phyloP scores from a whole-genome alignment of 2,888 invertebrate genomes.

The Miltochrista miniata region DNA sequence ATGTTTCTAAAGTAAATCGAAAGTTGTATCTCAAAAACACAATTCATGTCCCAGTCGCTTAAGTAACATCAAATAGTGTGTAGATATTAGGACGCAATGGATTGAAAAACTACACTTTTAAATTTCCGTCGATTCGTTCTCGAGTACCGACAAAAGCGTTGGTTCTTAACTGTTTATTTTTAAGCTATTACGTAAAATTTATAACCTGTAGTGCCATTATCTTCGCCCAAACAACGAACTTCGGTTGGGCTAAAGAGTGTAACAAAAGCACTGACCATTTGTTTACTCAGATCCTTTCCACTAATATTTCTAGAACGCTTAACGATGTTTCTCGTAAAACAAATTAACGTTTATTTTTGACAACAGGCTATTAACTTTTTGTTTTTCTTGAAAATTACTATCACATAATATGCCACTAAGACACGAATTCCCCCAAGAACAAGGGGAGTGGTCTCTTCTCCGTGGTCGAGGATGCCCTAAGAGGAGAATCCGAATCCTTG shows the following conservation, averaged over 20 bases:
- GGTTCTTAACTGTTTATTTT: constrained; percentile 58
- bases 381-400: too few species aligned
- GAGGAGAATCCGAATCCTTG: too few species aligned
- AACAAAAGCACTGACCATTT: constrained; percentile 44
- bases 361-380: too few species aligned
- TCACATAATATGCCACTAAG: too few species aligned
- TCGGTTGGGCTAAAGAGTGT: constrained; percentile 41
- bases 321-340: too few species aligned
- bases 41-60: constrained; percentile 16
- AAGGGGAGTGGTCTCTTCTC: too few species aligned
- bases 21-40: constrained; percentile 2
- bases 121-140: constrained; percentile 15
- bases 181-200: constrained; percentile 64
- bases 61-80: background rate
- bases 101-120: constrained; percentile 14
- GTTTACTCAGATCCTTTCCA: constrained; percentile 44
- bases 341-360: too few species aligned
- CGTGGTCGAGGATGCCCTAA: too few species aligned
- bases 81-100: constrained; percentile 18
- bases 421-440: too few species aligned
- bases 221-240: constrained; percentile 55
- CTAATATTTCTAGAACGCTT: constrained; percentile 31
- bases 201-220: constrained; percentile 61
- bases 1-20: background rate
- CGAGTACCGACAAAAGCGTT: constrained; percentile 22